These are phyloP conservation scores for Helicoverpa armigera DNA, from an alignment of 1,140 invertebrate species.

Conservation along the genomic window DNA sequence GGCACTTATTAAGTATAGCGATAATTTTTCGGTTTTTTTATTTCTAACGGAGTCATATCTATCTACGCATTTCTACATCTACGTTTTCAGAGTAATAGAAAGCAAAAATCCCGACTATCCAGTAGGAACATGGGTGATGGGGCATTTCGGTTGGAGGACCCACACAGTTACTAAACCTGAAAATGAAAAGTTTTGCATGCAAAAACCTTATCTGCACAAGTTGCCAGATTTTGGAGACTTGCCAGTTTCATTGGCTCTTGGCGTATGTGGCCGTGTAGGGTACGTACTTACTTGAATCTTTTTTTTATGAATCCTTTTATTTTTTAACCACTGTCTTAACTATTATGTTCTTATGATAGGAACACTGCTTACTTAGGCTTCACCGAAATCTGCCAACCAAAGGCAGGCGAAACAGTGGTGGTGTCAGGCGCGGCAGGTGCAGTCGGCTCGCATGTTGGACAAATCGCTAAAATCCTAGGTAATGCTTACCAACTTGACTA, in stretches of 20 bases:
- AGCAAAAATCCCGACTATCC: constrained; percentile 85
- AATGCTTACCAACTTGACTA: no score
- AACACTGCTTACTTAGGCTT: constrained; percentile 92
- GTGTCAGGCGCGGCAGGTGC: constrained; percentile 89
- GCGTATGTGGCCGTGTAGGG: constrained; percentile 89
- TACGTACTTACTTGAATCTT: constrained; percentile 57
- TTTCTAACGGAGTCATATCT: not conserved
- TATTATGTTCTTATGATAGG: constrained; percentile 72
- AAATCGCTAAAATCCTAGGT: constrained; percentile 91
- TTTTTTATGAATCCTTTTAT: no score
- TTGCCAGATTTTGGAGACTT: constrained; percentile 86
- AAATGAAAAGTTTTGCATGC: constrained; percentile 58
- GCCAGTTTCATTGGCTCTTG: constrained; percentile 86
- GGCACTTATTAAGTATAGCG: not conserved
- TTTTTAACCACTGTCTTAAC: not conserved
- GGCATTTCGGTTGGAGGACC: constrained; percentile 86
- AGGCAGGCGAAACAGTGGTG: constrained; percentile 90
- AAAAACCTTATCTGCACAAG: constrained; percentile 66
- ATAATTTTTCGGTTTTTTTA: not conserved
- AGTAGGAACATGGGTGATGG: constrained; percentile 83
- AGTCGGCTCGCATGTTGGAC: constrained; percentile 91
- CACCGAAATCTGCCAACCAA: constrained; percentile 89
- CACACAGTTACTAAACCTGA: constrained; percentile 73
- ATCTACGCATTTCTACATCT: not conserved
- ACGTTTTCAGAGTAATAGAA: constrained; percentile 73